Conservation (phyloP, 2,797 vertebrate genomes). For the Clarias fuscus region DNA sequence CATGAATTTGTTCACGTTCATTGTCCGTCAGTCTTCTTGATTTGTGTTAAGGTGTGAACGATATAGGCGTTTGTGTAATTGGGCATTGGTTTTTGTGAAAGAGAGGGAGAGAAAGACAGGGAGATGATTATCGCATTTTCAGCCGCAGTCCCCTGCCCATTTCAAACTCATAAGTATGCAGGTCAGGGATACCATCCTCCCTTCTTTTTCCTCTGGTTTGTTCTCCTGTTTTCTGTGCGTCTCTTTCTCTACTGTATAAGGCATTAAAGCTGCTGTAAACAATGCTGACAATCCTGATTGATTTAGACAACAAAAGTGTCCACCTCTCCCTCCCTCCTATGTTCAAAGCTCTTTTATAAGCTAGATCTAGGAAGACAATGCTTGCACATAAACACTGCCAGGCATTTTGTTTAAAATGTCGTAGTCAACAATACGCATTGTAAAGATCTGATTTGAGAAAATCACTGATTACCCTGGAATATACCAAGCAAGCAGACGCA, state of each 20-base stretch:
- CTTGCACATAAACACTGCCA: not conserved
- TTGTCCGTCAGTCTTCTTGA: not conserved
- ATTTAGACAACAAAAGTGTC: not conserved
- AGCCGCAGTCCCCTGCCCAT: constrained; percentile 15
- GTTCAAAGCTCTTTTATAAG: not conserved
- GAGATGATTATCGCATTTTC: not conserved
- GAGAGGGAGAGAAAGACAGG: not conserved
- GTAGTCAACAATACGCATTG: not conserved
- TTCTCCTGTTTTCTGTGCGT: not conserved
- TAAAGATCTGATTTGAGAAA: not conserved
- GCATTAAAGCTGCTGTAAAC: constrained; percentile 5
- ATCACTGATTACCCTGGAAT: not conserved
- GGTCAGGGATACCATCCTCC: constrained; percentile 37
- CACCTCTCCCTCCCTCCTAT: not conserved
- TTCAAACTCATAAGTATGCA: constrained; percentile 37
- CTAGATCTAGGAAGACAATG: not conserved
- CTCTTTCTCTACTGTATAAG: constrained; percentile 26
- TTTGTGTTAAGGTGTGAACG: not conserved
- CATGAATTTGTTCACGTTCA: not conserved
- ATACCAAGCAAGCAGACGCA: not conserved
- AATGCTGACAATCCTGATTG: not conserved
- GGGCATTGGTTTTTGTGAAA: not conserved
- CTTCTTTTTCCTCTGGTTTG: not conserved
- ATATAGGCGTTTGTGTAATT: not conserved
- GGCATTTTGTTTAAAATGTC: not conserved